Base-by-base conservation (phyloP, 2,113 vertebrate species). In the Onychostruthus taczanowskii region DNA sequence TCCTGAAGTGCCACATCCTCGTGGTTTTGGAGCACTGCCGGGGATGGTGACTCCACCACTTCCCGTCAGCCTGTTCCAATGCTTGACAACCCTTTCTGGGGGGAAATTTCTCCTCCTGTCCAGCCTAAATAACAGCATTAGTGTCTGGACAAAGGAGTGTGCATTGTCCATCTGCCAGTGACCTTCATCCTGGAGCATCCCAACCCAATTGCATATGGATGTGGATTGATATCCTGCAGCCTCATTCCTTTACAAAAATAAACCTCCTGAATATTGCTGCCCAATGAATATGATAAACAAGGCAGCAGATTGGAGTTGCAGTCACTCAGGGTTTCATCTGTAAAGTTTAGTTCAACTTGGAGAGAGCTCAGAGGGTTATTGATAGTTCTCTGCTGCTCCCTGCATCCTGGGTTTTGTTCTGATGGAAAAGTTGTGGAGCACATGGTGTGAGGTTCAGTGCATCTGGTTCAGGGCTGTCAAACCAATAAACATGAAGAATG, bases 391-490 rank as follows among this genome's bases (percentile, higher is more conserved):
- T 74, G 73, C 70, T 86, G 35, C 72, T 83, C 1, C 12, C n/a
- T 37, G 72, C 55, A 41, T 80, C 68, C 91, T 13, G n/a, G 41
- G 22, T 28, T 69, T 37, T 74, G 79, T 69, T 80, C 22, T 69
- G 70, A 49, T 84, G 93, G 74, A 89, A 70, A 41, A 81, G 50
- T 87, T 10, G 0, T 21, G 44, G 61, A 82, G 75, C 85, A 21
- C 62, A 1, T 6, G 67, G 78, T 13, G 13, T 15, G 90, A 93
- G 94, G 73, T 72, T 96, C 92, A 85, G 88, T 77, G 96, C 78
- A 2, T 80, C 82, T 77, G 23, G 31, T 92, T 94, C 87, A 81
- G 91, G 87, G 89, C 94, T 96, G 96, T 95, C 94, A 94, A 49
- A 31, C 85, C 69, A 80, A 20, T 80, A 70, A 93, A 58, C 90